phyloP scores from a whole-genome alignment of 1,140 invertebrate species.

The Ditylenchus dipsaci region DNA sequence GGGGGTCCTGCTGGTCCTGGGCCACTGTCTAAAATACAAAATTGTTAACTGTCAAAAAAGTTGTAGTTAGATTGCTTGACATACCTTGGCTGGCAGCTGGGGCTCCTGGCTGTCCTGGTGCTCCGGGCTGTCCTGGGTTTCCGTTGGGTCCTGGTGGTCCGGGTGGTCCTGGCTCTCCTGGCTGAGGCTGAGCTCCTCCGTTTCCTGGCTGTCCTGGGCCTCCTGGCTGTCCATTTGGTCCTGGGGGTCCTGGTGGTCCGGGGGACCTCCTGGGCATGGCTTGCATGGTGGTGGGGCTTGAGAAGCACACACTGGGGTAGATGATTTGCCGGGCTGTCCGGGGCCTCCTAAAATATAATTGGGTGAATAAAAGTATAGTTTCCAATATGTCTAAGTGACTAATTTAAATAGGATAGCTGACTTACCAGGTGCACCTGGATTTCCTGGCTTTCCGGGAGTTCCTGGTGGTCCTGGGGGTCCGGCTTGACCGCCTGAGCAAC shows the following conservation, averaged over 20 bases:
- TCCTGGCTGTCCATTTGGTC: constrained; percentile 43
- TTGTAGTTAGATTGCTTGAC: constrained; percentile 31
- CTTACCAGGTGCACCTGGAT: constrained; percentile 43
- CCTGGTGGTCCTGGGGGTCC: constrained; percentile 44
- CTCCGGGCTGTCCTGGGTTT: constrained; percentile 31
- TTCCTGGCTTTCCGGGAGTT: constrained; percentile 45
- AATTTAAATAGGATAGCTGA: background rate
- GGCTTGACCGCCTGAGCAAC: constrained; percentile 43
- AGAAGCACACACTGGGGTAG: constrained; percentile 17
- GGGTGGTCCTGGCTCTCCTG: constrained; percentile 42
- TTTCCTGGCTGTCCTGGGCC: constrained; percentile 39
- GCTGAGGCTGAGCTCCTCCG: constrained; percentile 12
- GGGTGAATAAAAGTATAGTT: background rate
- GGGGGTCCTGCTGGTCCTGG: constrained; percentile 24
- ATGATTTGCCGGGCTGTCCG: constrained; percentile 18
- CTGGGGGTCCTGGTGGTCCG: constrained; percentile 40
- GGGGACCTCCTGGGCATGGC: constrained; percentile 31
- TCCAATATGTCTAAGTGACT: background rate
- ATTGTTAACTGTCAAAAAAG: constrained; percentile 12
- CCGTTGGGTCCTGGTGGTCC: constrained; percentile 41
- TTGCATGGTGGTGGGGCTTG: constrained; percentile 31
- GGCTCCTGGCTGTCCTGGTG: constrained; percentile 30
- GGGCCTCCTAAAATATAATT: background rate
- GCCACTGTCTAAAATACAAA: too few relatives aligned
- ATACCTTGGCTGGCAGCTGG: constrained; percentile 36